A percentile compares a stretch with the other conserved stretches of the same genome.
Evolutionary conservation across 2,888 invertebrate genomes (phyloP).

Genomic region (Drosophila cyrtoloma): DNA sequence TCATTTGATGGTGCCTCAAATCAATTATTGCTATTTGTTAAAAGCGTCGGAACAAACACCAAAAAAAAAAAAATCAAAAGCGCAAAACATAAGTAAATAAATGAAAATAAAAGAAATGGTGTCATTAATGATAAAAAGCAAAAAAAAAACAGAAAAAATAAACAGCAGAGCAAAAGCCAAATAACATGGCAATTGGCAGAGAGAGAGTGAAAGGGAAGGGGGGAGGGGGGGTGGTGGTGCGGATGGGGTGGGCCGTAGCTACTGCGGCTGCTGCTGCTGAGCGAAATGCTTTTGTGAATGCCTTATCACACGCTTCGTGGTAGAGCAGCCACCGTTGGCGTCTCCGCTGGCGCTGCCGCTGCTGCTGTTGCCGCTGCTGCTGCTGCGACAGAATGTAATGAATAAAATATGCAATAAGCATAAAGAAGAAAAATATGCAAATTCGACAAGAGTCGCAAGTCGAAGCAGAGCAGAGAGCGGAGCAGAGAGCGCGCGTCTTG

Average conservation of each 20-base stretch:
- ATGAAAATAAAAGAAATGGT: slow-evolving; percentile 43
- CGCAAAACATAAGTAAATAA: slow-evolving; percentile 7
- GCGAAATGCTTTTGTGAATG: slow-evolving; percentile 65
- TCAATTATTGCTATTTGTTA: background rate
- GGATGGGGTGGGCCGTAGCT: background rate
- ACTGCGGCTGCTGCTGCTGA: slow-evolving; percentile 10
- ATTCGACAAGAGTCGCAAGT: slow-evolving; percentile 46
- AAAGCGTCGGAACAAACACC: background rate
- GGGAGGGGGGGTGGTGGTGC: background rate
- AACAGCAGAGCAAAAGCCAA: slow-evolving; percentile 26
- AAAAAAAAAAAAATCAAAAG: slow-evolving; percentile 11
- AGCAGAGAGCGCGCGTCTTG: slow-evolving; percentile 7
- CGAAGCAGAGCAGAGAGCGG: slow-evolving; percentile 4
- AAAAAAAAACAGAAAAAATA: slow-evolving; percentile 18
- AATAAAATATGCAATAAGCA: slow-evolving; percentile 80
- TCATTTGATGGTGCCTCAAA: background rate
- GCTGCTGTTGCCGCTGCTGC: slow-evolving; percentile 26
- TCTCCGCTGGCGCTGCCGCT: slow-evolving; percentile 30
- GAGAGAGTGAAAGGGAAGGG: background rate
- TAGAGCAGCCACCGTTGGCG: slow-evolving; percentile 19
- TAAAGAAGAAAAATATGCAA: slow-evolving; percentile 73
- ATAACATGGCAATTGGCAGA: slow-evolving; percentile 33
- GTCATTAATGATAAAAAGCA: slow-evolving; percentile 50
- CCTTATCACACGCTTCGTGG: slow-evolving; percentile 75
- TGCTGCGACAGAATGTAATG: slow-evolving; percentile 73